Evolutionary conservation across 1,140 invertebrate genomes (phyloP), one percentile per base, ranked within the genome.

Genomic region (Drosophila pectinifera): DNA sequence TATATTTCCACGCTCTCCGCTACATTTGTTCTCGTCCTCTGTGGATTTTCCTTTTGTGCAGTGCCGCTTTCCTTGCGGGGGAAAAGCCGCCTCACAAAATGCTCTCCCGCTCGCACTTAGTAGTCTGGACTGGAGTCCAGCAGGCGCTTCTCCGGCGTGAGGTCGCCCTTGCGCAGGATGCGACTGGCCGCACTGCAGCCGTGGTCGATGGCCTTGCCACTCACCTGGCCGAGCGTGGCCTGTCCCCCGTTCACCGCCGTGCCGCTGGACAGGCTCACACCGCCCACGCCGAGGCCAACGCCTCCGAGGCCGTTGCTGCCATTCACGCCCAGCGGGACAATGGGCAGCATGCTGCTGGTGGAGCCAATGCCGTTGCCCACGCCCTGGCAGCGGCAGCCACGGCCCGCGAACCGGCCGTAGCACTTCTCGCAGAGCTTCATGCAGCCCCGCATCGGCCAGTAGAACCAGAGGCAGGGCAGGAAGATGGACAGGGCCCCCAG

Each of bases 381-480:
- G 18, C 80, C 73, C 90, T 94, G 92, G 92, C 94, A 95, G 77
- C 93, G 94, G 92, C 94, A 94, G 69, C 94, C 92, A 77, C 95
- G 95, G 51, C 94, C 94, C 10, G 95, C 94, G 92, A 96, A 95
- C 70, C 95, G 94, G 65, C 96, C 96, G 93, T 98, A 98, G 82
- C 95, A 96, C 74, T 94, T 94, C 92, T 97, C 97, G 92, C 96
- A 96, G 53, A 95, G 93, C 62, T 95, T 94, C 72, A 97, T 95
- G 92, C 95, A 96, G 26, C 95, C 96, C 85, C 95, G 95, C 91
- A 98, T 94, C 57, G 98, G 98, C 96, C 97, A 98, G 93, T 98
- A 98, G 91, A 96, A 96, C 92, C 96, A 95, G 64, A 98, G 94
- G 93, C 97, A 98, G 68, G 98, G 98, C 92, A 98, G 94, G 73